Base-by-base conservation (phyloP, 1,140 invertebrate species). In the Sitophilus oryzae region DNA sequence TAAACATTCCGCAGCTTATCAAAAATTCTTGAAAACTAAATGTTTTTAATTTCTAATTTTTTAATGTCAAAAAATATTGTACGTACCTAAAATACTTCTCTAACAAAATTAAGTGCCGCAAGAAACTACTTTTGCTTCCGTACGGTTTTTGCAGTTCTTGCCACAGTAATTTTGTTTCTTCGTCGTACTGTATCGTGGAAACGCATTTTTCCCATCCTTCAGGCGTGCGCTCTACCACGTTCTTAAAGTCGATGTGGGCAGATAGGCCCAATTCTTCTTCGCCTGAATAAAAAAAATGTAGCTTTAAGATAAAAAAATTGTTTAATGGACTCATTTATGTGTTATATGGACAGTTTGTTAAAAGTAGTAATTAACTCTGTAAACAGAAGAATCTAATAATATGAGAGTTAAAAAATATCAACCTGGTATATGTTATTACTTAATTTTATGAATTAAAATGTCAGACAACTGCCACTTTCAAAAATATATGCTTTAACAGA, bases 141-240 rank as follows among this genome's bases (percentile, higher is more conserved):
- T 91, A 90, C 0, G 88, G 88, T 68, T 86, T 81, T 64, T 89
- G 86, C 20, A 91, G 63, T 55, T 88, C 83, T 49, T 86, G 82
- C 86, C 86, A 91, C 3, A 90, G 73, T 10, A 80, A 75, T 51
- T 87, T 87, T 2, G 87, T 90, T 25, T 88, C 85, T n/a, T 79
- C 74, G 61, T 90, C 88, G 50, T 89, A 90, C 63, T 89, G 86
- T 40, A 91, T 83, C 60, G 82, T 81, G 0, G 83, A 80, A 35
- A 80, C 81, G 56, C 86, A 88, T 44, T 87, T 86, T 53, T 88
- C 87, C 87, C 87, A 91, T 9, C 86, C 86, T 63, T 88, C 84
- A 0, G 84, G 84, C 1, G 85, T 87, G 0, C 71, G 66, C 50
- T 61, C 80, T 55, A 82, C 78, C 0, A 82, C 77, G 50, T 83